phyloP scores from a whole-genome alignment of 1,140 invertebrate species.

The Ctenoplectra terminalis region DNA sequence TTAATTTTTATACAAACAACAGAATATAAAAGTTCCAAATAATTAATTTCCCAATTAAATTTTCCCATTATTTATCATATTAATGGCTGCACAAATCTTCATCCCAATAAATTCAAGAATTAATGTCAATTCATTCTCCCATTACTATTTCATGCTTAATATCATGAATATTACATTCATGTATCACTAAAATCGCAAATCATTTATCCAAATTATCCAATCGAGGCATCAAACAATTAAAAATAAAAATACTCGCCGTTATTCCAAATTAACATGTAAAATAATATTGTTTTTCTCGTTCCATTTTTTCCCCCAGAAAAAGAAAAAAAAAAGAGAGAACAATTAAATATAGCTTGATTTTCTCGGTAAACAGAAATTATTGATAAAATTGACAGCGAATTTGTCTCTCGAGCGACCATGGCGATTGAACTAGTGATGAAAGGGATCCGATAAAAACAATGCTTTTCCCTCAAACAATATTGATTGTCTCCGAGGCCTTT shows the following conservation, averaged over 20 bases:
- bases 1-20: too few species aligned
- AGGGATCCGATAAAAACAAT: not conserved
- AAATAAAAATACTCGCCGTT: not conserved
- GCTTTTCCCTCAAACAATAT: conserved; percentile 11
- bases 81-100: not conserved
- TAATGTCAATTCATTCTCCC: not conserved
- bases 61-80: not conserved
- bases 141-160: not conserved
- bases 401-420: not conserved
- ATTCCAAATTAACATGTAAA: not conserved
- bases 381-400: not conserved
- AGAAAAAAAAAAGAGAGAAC: rapidly evolving
- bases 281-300: not conserved
- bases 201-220: not conserved
- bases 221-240: too few species aligned
- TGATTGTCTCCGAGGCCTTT: conserved; percentile 10
- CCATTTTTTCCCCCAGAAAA: not conserved
- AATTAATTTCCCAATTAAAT: too few species aligned
- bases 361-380: not conserved
- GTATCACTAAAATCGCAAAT: not conserved
- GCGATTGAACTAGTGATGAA: too few species aligned
- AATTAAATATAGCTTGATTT: not conserved
- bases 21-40: too few species aligned
- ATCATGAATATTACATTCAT: not conserved
- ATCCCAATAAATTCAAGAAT: not conserved